Evolutionary conservation across 1,140 invertebrate species (phyloP).

Genomic region (Zaprionus ornatus): DNA sequence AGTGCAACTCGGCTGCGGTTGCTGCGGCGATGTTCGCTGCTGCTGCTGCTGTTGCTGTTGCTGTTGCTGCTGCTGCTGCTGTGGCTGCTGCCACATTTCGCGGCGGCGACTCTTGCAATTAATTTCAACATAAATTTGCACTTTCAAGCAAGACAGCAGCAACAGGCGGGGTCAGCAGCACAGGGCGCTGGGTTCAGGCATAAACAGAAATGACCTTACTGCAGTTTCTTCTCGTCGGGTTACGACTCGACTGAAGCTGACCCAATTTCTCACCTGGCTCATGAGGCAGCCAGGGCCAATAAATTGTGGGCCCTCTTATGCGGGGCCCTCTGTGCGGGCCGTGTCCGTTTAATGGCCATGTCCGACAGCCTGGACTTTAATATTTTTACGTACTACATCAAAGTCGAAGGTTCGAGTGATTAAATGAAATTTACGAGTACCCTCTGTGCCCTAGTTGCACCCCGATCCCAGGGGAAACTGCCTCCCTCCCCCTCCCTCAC

Average conservation of each 20-base stretch:
- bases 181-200: background rate
- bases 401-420: constrained; percentile 70
- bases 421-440: constrained; percentile 78
- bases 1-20: constrained; percentile 14
- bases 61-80: background rate
- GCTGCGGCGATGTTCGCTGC: background rate
- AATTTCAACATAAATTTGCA: constrained; percentile 75
- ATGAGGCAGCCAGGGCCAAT: constrained; percentile 45
- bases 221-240: background rate
- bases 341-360: constrained; percentile 62
- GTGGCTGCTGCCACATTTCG: constrained; percentile 18
- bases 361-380: constrained; percentile 59
- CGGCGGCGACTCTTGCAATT: constrained; percentile 50
- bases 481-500: background rate
- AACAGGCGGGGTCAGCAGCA: constrained; percentile 15
- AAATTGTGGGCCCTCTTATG: constrained; percentile 47
- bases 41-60: background rate
- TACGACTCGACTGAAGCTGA: constrained; percentile 27
- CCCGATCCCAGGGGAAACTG: background rate
- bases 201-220: constrained; percentile 20
- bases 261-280: constrained; percentile 56
- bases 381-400: constrained; percentile 69
- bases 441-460: constrained; percentile 11
- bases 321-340: background rate
- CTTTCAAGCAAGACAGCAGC: constrained; percentile 24